phyloP scores from a whole-genome alignment of 2,113 vertebrate genomes.

The Athene cunicularia region DNA sequence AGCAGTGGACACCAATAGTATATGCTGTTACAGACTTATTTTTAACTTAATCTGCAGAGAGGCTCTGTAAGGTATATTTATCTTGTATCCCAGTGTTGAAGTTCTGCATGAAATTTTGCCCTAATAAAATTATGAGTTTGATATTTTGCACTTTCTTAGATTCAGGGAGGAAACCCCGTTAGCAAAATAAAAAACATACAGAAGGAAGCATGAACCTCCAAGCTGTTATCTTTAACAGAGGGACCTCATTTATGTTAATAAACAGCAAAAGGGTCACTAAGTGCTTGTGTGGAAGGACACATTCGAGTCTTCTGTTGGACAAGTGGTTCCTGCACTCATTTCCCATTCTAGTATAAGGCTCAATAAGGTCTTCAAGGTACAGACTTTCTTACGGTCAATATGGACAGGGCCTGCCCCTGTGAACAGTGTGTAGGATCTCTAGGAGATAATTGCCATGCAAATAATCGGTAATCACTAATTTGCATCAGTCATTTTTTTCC shows the following conservation, averaged over 20 bases:
- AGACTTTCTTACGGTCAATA: neutral
- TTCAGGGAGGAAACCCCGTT: neutral
- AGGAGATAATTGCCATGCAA: neutral
- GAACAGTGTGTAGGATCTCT: neutral
- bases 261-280: neutral
- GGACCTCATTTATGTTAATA: neutral
- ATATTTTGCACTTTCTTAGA: neutral
- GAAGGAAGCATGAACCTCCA: neutral
- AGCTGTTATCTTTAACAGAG: neutral
- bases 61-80: neutral
- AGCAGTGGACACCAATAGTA: neutral
- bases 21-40: neutral
- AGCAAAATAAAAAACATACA: neutral
- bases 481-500: neutral
- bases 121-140: neutral
- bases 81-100: neutral
- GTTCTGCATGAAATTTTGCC: neutral
- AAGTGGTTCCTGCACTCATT: neutral
- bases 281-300: neutral
- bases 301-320: neutral
- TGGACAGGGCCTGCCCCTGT: neutral
- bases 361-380: neutral
- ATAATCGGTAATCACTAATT: neutral
- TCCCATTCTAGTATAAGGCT: neutral
- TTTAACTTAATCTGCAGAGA: neutral